A percentile compares a stretch with the other conserved stretches of the same genome.
phyloP scores from a whole-genome alignment of 2,888 invertebrate genomes.

The Vannuccia rotundouncinata region DNA sequence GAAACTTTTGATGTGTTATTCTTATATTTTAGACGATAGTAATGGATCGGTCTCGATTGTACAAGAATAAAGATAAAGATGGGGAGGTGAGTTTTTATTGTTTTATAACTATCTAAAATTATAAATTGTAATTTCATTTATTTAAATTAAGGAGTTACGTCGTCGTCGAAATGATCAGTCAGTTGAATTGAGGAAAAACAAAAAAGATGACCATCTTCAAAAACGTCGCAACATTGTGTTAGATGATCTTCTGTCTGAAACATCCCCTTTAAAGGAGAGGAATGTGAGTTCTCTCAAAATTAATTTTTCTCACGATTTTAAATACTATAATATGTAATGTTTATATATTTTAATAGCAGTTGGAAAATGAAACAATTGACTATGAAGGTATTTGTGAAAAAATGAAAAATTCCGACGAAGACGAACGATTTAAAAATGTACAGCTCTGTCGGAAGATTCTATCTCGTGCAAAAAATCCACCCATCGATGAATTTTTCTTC shows the following conservation, averaged over 20 bases:
- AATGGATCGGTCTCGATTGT: constrained; percentile 39
- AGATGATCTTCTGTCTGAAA: constrained; percentile 58
- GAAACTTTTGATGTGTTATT: too few species aligned
- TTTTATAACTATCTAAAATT: background rate
- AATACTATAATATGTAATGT: background rate
- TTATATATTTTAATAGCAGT: background rate
- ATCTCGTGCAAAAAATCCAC: constrained; percentile 80
- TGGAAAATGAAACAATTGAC: constrained; percentile 2
- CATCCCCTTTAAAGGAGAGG: constrained; percentile 19
- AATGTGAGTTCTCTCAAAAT: constrained; percentile 12
- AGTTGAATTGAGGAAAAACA: constrained; percentile 81
- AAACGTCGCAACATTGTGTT: constrained; percentile 76
- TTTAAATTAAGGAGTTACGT: constrained; percentile 72
- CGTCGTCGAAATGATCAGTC: constrained; percentile 79
- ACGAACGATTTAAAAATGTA: constrained; percentile 66
- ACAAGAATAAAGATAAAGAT: constrained; percentile 54
- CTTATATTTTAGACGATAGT: background rate
- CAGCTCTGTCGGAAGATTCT: constrained; percentile 78
- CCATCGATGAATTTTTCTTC: constrained; percentile 75
- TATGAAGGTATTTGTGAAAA: constrained; percentile 53
- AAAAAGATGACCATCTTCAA: constrained; percentile 82
- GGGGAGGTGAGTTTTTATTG: constrained; percentile 47
- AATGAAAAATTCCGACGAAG: constrained; percentile 65
- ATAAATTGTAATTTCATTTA: constrained; percentile 35
- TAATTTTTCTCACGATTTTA: background rate